A percentile compares a stretch with the other conserved stretches of the same genome.
Evolutionary conservation across 2,113 vertebrate species (phyloP).

Genomic region (Thryonomys swinderianus): DNA sequence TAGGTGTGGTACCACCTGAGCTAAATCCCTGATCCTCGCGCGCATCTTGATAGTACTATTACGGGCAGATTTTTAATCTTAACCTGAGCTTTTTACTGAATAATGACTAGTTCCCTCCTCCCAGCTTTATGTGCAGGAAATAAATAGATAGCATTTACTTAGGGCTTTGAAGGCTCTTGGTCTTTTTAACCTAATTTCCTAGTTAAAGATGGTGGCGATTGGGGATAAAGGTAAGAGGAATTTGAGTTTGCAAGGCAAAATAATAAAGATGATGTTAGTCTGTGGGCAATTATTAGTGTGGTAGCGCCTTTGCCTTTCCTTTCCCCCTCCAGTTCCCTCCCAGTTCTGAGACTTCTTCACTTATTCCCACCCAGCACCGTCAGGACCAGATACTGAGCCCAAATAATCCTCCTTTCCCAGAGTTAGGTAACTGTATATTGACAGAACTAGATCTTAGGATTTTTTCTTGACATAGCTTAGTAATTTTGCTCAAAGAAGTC

Average conservation of each 20-base stretch:
- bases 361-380: neutral
- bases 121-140: too few species aligned
- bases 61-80: neutral
- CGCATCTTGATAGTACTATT: neutral
- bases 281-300: too few species aligned
- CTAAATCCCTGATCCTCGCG: neutral
- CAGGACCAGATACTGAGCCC: neutral
- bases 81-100: neutral
- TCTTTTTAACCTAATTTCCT: too few species aligned
- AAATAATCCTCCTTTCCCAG: neutral
- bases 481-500: constrained; percentile 3
- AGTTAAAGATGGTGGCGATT: too few species aligned
- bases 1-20: too few species aligned
- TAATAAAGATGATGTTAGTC: too few species aligned
- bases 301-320: too few species aligned
- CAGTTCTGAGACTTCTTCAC: neutral
- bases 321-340: neutral
- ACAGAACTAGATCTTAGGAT: neutral
- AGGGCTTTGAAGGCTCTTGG: too few species aligned
- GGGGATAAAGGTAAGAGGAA: too few species aligned
- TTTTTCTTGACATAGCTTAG: neutral
- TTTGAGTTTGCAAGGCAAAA: too few species aligned
- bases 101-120: neutral
- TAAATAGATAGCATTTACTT: too few species aligned
- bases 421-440: constrained; percentile 28